Evolutionary conservation across 2,888 invertebrate genomes (phyloP).

Genomic region (Noctuana brunneofusca): DNA sequence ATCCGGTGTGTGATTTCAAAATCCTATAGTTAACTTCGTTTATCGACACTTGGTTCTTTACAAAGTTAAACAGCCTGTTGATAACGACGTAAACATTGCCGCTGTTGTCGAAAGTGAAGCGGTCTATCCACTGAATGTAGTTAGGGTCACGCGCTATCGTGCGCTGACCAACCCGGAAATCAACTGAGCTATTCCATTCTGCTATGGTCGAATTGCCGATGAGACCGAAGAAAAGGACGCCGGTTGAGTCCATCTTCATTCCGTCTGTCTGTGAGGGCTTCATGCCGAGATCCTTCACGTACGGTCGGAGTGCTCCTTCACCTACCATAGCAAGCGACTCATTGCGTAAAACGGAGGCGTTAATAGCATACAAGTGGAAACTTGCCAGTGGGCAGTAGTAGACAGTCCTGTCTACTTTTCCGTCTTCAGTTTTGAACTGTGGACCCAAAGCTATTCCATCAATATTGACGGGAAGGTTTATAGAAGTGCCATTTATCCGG

Average conservation of each 20-base stretch:
- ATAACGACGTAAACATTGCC: slow-evolving; percentile 86
- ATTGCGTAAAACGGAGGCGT: slow-evolving; percentile 83
- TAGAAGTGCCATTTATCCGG: slow-evolving; percentile 82
- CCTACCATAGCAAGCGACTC: slow-evolving; percentile 67
- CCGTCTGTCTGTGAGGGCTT: slow-evolving; percentile 88
- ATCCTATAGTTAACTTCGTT: slow-evolving; percentile 87
- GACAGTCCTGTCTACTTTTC: slow-evolving; percentile 75
- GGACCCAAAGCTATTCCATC: slow-evolving; percentile 89
- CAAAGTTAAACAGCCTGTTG: slow-evolving; percentile 87
- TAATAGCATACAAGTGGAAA: slow-evolving; percentile 85
- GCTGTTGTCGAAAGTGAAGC: slow-evolving; percentile 85
- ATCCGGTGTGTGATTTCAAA: slow-evolving; percentile 82
- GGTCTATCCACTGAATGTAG: slow-evolving; percentile 88
- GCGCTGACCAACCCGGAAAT: slow-evolving; percentile 83
- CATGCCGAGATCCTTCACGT: slow-evolving; percentile 83
- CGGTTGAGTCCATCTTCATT: slow-evolving; percentile 88
- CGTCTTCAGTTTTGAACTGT: slow-evolving; percentile 65
- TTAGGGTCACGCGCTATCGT: slow-evolving; percentile 86
- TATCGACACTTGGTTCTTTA: slow-evolving; percentile 82
- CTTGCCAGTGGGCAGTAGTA: slow-evolving; percentile 88
- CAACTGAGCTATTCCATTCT: slow-evolving; percentile 85
- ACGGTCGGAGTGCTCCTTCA: slow-evolving; percentile 63
- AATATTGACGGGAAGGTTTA: slow-evolving; percentile 84
- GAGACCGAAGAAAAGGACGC: slow-evolving; percentile 87
- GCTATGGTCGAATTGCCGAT: slow-evolving; percentile 87